These are phyloP conservation scores for Lasioglossum figueresi DNA, from an alignment of 2,888 invertebrate genomes.

Conservation along the genomic window DNA sequence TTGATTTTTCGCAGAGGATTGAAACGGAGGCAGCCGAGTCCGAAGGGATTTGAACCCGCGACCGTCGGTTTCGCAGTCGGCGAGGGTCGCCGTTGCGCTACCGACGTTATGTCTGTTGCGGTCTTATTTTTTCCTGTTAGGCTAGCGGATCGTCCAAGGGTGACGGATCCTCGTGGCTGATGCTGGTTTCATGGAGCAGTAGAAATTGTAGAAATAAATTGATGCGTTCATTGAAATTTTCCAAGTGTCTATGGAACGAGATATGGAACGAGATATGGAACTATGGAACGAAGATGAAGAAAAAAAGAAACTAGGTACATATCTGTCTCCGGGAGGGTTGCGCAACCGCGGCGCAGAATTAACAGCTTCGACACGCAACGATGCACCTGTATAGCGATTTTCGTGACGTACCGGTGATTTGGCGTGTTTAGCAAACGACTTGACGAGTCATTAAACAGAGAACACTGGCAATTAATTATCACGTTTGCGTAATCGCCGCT, in stretches of 20 bases:
- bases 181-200: neutral
- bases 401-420: conserved; percentile 77
- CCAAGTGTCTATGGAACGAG: too few relatives aligned
- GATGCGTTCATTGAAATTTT: too few relatives aligned
- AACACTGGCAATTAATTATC: conserved; percentile 81
- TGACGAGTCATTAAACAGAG: conserved; percentile 79
- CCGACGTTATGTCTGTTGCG: conserved; percentile 41
- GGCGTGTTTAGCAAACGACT: conserved; percentile 78
- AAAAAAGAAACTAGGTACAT: neutral
- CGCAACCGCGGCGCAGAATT: conserved; percentile 63
- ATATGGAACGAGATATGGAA: too few relatives aligned
- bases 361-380: conserved; percentile 75
- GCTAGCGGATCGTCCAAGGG: too few relatives aligned
- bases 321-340: conserved; percentile 29
- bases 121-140: neutral
- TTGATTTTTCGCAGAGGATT: neutral
- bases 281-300: too few relatives aligned
- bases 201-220: neutral
- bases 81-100: conserved; percentile 55
- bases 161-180: neutral
- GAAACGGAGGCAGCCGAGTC: too few relatives aligned
- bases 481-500: conserved; percentile 79
- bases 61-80: conserved; percentile 60
- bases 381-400: conserved; percentile 76
- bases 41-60: conserved; percentile 59